phyloP scores from a whole-genome alignment of 2,888 invertebrate species.

The Mesochorus sp. region DNA sequence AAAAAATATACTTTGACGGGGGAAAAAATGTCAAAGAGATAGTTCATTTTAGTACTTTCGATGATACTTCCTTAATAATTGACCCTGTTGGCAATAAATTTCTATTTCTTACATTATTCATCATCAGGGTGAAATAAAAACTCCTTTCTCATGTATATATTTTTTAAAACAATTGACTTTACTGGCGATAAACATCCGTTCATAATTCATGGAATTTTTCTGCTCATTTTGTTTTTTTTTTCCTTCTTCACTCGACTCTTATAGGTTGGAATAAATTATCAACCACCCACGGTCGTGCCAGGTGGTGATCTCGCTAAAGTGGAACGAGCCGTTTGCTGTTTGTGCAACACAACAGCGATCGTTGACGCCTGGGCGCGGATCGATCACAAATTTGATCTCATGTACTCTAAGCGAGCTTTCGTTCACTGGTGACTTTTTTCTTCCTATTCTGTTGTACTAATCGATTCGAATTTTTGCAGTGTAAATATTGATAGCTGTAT shows the following conservation, averaged over 20 bases:
- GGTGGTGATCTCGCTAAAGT: slow-evolving; percentile 92
- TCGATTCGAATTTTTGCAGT: neutral
- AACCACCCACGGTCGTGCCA: slow-evolving; percentile 90
- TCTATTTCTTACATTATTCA: too few species aligned
- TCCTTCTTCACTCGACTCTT: neutral
- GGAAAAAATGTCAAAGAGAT: too few species aligned
- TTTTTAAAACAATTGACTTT: too few species aligned
- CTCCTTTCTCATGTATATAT: too few species aligned
- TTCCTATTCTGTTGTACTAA: neutral
- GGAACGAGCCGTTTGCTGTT: slow-evolving; percentile 94
- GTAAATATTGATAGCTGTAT: neutral
- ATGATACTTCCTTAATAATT: too few species aligned
- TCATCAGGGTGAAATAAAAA: too few species aligned
- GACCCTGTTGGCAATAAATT: too few species aligned
- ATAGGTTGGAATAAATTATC: slow-evolving; percentile 90
- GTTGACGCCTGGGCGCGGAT: slow-evolving; percentile 76
- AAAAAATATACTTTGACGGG: too few species aligned
- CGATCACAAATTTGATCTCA: slow-evolving; percentile 75
- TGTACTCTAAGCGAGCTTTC: slow-evolving; percentile 75
- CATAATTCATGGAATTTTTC: too few species aligned
- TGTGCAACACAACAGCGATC: slow-evolving; percentile 89
- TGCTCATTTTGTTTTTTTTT: too few species aligned
- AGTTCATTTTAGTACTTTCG: too few species aligned
- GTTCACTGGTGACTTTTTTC: slow-evolving; percentile 70
- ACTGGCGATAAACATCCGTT: too few species aligned